Evolutionary conservation across 2,113 vertebrate genomes (phyloP).

Genomic region (Lagopus leucura): DNA sequence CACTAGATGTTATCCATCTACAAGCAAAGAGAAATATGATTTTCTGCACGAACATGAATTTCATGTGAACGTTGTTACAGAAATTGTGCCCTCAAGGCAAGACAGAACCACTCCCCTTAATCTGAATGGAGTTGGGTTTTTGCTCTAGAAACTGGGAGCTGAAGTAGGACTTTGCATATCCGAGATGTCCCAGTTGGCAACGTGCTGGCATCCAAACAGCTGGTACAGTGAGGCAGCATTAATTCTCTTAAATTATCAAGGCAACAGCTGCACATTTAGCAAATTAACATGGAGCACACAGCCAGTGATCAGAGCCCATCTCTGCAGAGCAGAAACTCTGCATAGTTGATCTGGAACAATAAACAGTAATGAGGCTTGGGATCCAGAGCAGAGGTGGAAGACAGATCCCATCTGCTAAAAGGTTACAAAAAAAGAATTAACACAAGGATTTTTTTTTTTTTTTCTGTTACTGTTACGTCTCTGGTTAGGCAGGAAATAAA

Average conservation of each 20-base stretch:
- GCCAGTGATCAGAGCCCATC: background rate
- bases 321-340: background rate
- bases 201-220: background rate
- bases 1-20: rapidly evolving
- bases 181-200: background rate
- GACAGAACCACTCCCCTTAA: rapidly evolving
- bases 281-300: background rate
- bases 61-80: rapidly evolving
- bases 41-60: rapidly evolving
- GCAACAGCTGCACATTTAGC: background rate
- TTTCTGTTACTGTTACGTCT: constrained; percentile 20
- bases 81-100: background rate
- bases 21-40: rapidly evolving
- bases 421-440: constrained; percentile 55
- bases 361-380: constrained; percentile 20
- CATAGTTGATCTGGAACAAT: background rate
- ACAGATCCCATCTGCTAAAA: constrained; percentile 60
- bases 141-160: background rate
- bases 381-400: constrained; percentile 37
- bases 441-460: constrained; percentile 34
- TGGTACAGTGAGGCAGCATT: background rate
- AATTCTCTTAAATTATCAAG: background rate
- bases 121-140: rapidly evolving
- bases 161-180: background rate
- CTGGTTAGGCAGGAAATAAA: constrained; percentile 58